A percentile compares a stretch with the other conserved stretches of the same genome.
phyloP scores from a whole-genome alignment of 2,797 vertebrate species.

The Carapus acus region DNA sequence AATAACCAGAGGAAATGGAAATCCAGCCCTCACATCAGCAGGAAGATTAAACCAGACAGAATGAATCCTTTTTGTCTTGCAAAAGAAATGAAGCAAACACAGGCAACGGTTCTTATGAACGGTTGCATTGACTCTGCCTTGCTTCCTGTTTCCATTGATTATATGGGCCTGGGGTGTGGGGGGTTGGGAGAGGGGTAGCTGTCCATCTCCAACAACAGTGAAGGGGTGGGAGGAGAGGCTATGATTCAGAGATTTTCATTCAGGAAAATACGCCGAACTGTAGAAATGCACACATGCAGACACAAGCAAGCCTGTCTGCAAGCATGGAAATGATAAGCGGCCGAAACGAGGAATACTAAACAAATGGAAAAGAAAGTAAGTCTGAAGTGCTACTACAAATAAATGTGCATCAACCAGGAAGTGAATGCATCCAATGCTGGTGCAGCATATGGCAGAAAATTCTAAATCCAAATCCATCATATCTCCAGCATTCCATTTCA shows the following conservation, averaged over 20 bases:
- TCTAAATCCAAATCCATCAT: too few species aligned
- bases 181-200: slow-evolving; percentile 34
- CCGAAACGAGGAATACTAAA: too few species aligned
- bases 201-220: slow-evolving; percentile 40
- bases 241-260: slow-evolving; percentile 65
- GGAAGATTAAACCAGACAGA: not conserved
- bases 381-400: too few species aligned
- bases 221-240: slow-evolving; percentile 53
- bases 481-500: not conserved
- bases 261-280: slow-evolving; percentile 48
- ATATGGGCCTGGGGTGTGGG: slow-evolving; percentile 42
- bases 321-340: slow-evolving; percentile 55
- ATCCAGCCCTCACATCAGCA: not conserved
- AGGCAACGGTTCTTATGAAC: not conserved
- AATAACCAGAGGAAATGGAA: not conserved
- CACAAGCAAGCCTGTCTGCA: slow-evolving; percentile 31
- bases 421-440: too few species aligned
- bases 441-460: too few species aligned
- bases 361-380: too few species aligned
- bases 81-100: too few species aligned
- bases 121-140: not conserved
- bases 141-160: slow-evolving; percentile 49
- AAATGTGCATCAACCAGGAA: too few species aligned
- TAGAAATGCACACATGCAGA: slow-evolving; percentile 19
- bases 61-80: too few species aligned